Conservation (phyloP, 2,113 vertebrate species). For the Sterrhoptilus dennistouni region DNA sequence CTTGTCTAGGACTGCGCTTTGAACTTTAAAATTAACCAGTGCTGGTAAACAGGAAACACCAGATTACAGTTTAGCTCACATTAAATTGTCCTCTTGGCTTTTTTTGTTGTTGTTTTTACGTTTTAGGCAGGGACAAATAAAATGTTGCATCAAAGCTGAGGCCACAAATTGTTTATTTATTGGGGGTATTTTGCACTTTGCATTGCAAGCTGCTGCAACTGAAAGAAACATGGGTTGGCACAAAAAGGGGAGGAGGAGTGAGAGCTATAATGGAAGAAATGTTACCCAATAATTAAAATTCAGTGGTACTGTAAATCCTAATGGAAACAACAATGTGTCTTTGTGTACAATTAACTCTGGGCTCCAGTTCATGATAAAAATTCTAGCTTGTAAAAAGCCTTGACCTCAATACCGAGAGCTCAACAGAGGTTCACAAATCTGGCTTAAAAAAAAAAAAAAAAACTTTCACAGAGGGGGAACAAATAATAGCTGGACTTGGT, state of each 20-base stretch:
- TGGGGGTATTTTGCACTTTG: slow-evolving; percentile 5
- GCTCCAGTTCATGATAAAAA: slow-evolving; percentile 70
- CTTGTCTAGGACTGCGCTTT: slow-evolving; percentile 9
- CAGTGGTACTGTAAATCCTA: slow-evolving; percentile 68
- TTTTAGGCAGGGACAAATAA: not conserved
- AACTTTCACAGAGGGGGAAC: slow-evolving; percentile 27
- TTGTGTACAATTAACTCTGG: slow-evolving; percentile 74
- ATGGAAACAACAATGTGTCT: slow-evolving; percentile 72
- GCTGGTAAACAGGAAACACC: slow-evolving; percentile 34
- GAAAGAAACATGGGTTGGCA: slow-evolving; percentile 37
- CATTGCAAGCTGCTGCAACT: not conserved
- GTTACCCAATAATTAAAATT: slow-evolving; percentile 73
- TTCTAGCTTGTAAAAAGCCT: slow-evolving; percentile 68
- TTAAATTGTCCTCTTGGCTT: not conserved
- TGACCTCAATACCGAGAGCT: slow-evolving; percentile 69
- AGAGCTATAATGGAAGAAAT: slow-evolving; percentile 60
- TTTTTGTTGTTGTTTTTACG: not conserved
- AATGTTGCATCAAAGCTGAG: not conserved
- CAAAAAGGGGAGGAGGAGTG: slow-evolving; percentile 24
- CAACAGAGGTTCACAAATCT: slow-evolving; percentile 65
- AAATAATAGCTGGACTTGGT: slow-evolving; percentile 47
- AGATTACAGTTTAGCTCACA: not conserved
- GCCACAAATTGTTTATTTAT: slow-evolving; percentile 24
- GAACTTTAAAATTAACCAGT: slow-evolving; percentile 4
- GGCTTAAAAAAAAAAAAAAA: not conserved